A percentile compares a stretch with the other conserved stretches of the same genome.
Conservation (phyloP, 2,888 invertebrate species). For the Nebria salina region DNA sequence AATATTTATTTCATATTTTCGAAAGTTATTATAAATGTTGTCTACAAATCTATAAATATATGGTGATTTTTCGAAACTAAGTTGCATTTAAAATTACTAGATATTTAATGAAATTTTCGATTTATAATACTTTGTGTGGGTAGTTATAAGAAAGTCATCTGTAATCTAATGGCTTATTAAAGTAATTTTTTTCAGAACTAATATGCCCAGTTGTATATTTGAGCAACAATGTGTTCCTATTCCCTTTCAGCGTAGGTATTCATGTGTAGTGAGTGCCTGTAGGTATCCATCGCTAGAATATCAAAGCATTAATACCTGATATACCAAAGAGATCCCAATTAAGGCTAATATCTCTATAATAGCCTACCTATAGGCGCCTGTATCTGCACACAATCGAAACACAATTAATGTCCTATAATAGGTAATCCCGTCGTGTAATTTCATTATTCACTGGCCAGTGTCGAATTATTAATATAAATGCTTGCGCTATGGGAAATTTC, state of each 20-base stretch:
- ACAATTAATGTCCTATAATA: conserved; percentile 44
- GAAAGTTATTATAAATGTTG: no score
- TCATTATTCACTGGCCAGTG: conserved; percentile 43
- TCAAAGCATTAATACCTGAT: not conserved
- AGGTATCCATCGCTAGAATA: not conserved
- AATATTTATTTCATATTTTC: no score
- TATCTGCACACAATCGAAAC: conserved; percentile 50
- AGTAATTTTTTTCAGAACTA: no score
- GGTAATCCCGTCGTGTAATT: conserved; percentile 42
- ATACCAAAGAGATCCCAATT: conserved; percentile 38
- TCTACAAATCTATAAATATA: no score
- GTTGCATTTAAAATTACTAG: no score
- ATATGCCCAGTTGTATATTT: no score
- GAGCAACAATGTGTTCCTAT: no score
- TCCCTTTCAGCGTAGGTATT: not conserved
- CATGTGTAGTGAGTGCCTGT: not conserved
- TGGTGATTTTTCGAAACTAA: no score
- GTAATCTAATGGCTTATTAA: no score
- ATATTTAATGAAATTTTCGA: no score
- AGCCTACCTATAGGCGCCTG: conserved; percentile 48
- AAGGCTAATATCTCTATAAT: conserved; percentile 48
- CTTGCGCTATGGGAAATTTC: conserved; percentile 40
- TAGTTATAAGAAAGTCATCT: no score
- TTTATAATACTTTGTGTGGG: no score
- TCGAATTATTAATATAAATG: conserved; percentile 43